These are phyloP conservation scores for Vesta saturnalis DNA, from an alignment of 2,888 invertebrate genomes.

Conservation along the genomic window DNA sequence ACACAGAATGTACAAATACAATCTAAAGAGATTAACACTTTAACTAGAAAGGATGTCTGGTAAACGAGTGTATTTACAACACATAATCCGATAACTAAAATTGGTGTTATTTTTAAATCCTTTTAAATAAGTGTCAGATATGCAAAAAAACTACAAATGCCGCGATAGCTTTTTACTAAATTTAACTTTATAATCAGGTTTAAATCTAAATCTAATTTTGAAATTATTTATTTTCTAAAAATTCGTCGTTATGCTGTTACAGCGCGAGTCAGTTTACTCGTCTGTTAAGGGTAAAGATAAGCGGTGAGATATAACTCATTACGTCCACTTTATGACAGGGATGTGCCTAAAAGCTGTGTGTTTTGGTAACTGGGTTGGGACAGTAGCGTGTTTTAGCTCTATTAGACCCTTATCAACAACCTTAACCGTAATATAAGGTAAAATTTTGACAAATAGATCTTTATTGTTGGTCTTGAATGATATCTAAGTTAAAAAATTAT, in stretches of 20 bases:
- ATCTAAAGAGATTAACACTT: slow-evolving; percentile 24
- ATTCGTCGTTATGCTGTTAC: slow-evolving; percentile 25
- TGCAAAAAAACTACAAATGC: slow-evolving; percentile 29
- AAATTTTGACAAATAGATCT: slow-evolving; percentile 38
- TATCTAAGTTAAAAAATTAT: background rate
- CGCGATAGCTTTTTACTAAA: slow-evolving; percentile 24
- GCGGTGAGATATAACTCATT: slow-evolving; percentile 52
- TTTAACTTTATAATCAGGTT: slow-evolving; percentile 25
- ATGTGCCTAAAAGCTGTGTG: slow-evolving; percentile 39
- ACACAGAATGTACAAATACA: slow-evolving; percentile 21
- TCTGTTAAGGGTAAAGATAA: slow-evolving; percentile 49
- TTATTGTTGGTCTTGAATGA: background rate
- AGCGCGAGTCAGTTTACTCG: slow-evolving; percentile 43
- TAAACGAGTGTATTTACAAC: slow-evolving; percentile 1
- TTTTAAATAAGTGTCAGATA: slow-evolving; percentile 27
- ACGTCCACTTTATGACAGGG: slow-evolving; percentile 52
- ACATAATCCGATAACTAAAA: slow-evolving; percentile 25
- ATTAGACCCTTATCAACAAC: slow-evolving; percentile 38
- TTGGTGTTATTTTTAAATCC: slow-evolving; percentile 21
- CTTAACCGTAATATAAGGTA: slow-evolving; percentile 30
- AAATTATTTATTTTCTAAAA: slow-evolving; percentile 35
- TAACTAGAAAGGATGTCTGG: slow-evolving; percentile 15
- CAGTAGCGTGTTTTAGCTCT: slow-evolving; percentile 39
- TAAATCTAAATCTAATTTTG: slow-evolving; percentile 16
- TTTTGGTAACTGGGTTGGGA: slow-evolving; percentile 36